Conservation (phyloP, 1,140 invertebrate genomes). For the Delia radicum region DNA sequence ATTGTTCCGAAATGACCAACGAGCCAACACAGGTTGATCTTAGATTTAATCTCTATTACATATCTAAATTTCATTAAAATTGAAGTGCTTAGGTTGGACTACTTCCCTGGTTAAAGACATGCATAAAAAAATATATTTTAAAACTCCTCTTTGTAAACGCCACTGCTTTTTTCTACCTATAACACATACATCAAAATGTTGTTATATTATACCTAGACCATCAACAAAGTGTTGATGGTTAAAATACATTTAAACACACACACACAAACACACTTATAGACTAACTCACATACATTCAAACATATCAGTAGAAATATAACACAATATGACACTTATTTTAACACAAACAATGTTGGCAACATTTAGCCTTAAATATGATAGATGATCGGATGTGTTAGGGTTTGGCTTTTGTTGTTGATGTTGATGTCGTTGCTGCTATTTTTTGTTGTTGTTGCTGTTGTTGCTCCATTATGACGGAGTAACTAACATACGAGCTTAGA, state of each 20-base stretch:
- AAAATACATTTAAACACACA: not conserved
- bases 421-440: not conserved
- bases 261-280: not conserved
- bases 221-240: constrained; percentile 2
- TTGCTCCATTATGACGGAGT: not conserved
- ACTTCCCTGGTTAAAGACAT: too few species aligned
- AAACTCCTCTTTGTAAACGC: too few species aligned
- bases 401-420: not conserved
- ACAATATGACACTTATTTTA: constrained; percentile 3
- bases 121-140: too few species aligned
- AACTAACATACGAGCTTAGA: not conserved
- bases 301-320: not conserved
- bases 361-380: constrained; percentile 1
- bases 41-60: too few species aligned
- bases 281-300: not conserved
- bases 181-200: not conserved
- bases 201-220: constrained; percentile 2
- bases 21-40: too few species aligned
- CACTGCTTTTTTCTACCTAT: not conserved
- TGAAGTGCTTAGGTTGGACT: too few species aligned
- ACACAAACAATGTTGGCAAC: not conserved
- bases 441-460: not conserved
- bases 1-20: too few species aligned
- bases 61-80: too few species aligned
- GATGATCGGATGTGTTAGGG: not conserved